Base-by-base conservation (phyloP, 1,140 invertebrate genomes). In the Arion vulgaris region DNA sequence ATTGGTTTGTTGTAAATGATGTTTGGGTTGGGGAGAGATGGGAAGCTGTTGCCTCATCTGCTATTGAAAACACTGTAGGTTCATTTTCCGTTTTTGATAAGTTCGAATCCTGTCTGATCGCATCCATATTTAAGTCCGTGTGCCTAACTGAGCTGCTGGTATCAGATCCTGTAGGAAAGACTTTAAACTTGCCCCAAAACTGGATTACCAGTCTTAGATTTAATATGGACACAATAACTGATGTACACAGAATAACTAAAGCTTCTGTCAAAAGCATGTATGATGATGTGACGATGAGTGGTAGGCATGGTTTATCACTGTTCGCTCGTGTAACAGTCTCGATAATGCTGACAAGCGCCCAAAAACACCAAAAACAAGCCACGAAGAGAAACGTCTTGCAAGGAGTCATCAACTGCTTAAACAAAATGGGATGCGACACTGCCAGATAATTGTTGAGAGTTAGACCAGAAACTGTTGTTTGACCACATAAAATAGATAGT, bases 381-480 rank as follows among this genome's bases (percentile, higher is more conserved):
- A 66, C 62, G 17, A n/a, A 66, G 4, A 32, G 11, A 32, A 66
- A 66, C 17, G 62, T 66, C n/a, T 66, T 66, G 4, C 17, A 5
- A 5, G 62, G 62, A 28, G 62, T 66, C 5, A 34, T 17, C 62
- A 28, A 23, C 9, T 23, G n/a, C 28, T 66, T 66, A 28, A 66
- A 66, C 4, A 32, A 2, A 66, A 66, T 66, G 1, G 62, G 62
- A 34, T 66, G 62, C 28, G 62, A 66, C 62, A 66, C 62, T 28
- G 62, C 62, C 62, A 66, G 62, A 17, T 66, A 66, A 17, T 66
- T 66, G 62, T 66, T 66, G 9, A 66, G 28, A 32, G 62, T 66
- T 11, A 66, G 62, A 23, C n/a, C 62, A 66, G n/a, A 66, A 5
- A 66, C 62, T 23, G 62, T 66, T 5, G 62, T 66, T 66, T 66